Evolutionary conservation across 2,797 vertebrate species (phyloP), one percentile per base, ranked within the genome.

Genomic region (Propithecus deckenii): DNA sequence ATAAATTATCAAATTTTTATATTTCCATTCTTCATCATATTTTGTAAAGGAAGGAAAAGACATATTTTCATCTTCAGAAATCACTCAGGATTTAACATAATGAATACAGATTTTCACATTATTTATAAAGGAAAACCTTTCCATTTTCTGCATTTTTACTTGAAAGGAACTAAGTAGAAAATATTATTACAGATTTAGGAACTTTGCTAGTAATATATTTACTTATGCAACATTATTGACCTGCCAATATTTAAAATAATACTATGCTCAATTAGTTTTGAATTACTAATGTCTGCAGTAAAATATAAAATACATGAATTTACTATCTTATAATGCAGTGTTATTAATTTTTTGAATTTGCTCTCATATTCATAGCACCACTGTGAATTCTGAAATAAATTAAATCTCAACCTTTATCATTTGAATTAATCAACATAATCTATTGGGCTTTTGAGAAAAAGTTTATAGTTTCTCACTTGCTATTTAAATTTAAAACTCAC

Each of bases 301-400:
- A 90, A 76, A 50, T 52, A 78, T 8, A 84, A 65, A 93, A 79
- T 41, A 48, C 7, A 59, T 61, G 14, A 90, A 74, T 85, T 90
- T 84, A 67, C 57, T 28, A 41, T 52, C 7, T 87, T 93, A 46
- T 50, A 80, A 84, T 85, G 5, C 3, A 85, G 4, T 67, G 69
- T 63, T 89, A 48, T 72, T 94, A 95, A 43, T 35, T 83, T 97
- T 95, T 94, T 15, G 95, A 83, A 71, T 92, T 94, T n/a, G 20
- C 9, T 65, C 12, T 92, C 41, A 59, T 89, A 59, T 67, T 88
- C 78, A 46, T 75, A 72, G 25, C 15, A 55, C 32, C 17, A 78
- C 17, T 9, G 7, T 79, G 92, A 95, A 78, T 93, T 38, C 25
- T 86, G 88, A 94, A 91, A 91, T 93, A 86, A 79, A 79, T 79